phyloP scores from a whole-genome alignment of 1,140 invertebrate genomes.

The Cotesia glomerata region DNA sequence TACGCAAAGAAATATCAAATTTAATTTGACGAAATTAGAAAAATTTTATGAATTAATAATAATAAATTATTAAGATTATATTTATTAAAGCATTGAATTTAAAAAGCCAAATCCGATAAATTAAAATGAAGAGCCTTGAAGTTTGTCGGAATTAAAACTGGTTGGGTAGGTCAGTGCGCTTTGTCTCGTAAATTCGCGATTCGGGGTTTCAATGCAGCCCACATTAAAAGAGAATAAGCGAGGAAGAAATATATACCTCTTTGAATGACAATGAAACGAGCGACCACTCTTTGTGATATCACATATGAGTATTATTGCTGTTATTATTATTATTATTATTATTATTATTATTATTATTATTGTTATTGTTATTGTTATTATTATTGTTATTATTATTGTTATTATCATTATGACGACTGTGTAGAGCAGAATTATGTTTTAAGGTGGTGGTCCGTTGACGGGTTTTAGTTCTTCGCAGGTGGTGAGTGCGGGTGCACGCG shows the following conservation, averaged over 20 bases:
- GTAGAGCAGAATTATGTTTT: background rate
- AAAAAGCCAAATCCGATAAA: background rate
- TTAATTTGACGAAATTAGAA: too few species aligned
- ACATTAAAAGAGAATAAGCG: background rate
- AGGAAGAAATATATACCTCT: background rate
- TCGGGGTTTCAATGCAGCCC: background rate
- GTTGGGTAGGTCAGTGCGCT: slow-evolving; percentile 16
- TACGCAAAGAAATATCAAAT: too few species aligned
- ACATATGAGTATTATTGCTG: too few species aligned
- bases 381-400: too few species aligned
- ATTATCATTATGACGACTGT: too few species aligned
- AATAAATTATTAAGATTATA: background rate
- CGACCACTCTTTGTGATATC: too few species aligned
- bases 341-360: too few species aligned
- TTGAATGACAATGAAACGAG: background rate
- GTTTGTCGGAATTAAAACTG: slow-evolving; percentile 2
- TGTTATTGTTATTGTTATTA: too few species aligned
- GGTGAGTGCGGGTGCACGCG: slow-evolving; percentile 22
- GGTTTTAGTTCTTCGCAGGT: slow-evolving; percentile 25
- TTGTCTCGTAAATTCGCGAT: slow-evolving; percentile 1
- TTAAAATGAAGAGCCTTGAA: too few species aligned
- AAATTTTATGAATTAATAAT: too few species aligned
- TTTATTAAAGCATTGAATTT: background rate
- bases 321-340: too few species aligned
- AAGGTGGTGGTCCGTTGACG: background rate